Percentiles rank a stretch among this genome's conserved stretches.
Conservation (phyloP, 2,888 invertebrate species). For the Labia minor region DNA sequence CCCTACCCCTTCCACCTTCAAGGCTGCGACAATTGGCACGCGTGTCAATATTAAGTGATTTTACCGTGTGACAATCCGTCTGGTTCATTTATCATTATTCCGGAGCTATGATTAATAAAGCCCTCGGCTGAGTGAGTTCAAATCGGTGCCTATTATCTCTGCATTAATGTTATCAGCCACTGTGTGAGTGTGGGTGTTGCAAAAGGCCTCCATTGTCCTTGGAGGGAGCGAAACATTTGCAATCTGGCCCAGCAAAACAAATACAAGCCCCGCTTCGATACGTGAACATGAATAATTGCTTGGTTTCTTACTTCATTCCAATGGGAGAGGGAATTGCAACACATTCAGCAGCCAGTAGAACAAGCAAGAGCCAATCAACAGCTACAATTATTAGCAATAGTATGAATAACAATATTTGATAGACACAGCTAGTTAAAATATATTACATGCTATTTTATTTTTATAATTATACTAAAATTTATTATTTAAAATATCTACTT, state of each 20-base stretch:
- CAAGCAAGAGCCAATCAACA: no score
- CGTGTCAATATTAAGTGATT: neutral
- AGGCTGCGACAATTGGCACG: no score
- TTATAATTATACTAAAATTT: no score
- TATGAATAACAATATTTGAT: no score
- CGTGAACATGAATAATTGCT: neutral
- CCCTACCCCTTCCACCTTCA: no score
- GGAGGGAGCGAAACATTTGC: slow-evolving; percentile 6
- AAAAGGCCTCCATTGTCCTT: neutral
- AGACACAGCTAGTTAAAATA: no score
- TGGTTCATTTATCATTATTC: slow-evolving; percentile 2
- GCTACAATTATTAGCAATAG: no score
- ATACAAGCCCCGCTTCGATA: neutral
- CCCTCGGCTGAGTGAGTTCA: slow-evolving; percentile 2
- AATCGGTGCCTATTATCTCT: slow-evolving; percentile 13
- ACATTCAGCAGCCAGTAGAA: no score
- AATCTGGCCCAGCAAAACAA: neutral
- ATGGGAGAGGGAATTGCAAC: no score
- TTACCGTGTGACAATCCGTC: neutral
- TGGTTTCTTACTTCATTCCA: neutral
- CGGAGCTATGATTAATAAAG: neutral
- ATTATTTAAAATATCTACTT: no score
- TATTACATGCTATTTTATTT: no score
- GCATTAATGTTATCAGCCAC: slow-evolving; percentile 3
- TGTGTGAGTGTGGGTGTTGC: neutral